phyloP scores from a whole-genome alignment of 2,797 vertebrate genomes.

The Girardinus metallicus region DNA sequence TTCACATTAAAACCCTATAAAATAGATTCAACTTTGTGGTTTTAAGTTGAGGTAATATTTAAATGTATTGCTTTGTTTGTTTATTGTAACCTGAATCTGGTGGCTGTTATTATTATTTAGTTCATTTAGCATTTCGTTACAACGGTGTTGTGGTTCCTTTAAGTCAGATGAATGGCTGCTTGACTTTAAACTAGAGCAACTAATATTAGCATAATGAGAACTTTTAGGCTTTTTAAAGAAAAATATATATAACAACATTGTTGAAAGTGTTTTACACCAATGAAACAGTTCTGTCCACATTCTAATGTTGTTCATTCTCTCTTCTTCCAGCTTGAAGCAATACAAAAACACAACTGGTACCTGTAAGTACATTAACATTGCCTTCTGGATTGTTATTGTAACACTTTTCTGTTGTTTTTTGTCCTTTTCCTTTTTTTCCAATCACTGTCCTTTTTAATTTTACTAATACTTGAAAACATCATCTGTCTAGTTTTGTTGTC shows the following conservation, averaged over 20 bases:
- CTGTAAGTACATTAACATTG: slow-evolving; percentile 84
- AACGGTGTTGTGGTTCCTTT: neutral
- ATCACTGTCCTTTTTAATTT: neutral
- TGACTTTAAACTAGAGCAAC: neutral
- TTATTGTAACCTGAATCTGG: neutral
- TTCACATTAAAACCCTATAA: neutral
- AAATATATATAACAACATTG: neutral
- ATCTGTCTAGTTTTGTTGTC: neutral
- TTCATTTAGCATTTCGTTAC: neutral
- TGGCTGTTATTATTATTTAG: neutral
- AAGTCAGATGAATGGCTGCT: neutral
- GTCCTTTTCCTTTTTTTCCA: neutral
- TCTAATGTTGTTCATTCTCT: slow-evolving; percentile 17
- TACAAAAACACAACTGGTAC: slow-evolving; percentile 94
- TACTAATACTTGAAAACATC: neutral
- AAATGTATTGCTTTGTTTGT: neutral
- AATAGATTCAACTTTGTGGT: neutral
- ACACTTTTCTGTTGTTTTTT: neutral
- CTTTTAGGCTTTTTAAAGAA: neutral
- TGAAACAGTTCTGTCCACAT: neutral
- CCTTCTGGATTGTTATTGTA: neutral
- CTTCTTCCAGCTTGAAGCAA: slow-evolving; percentile 87
- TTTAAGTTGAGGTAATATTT: neutral
- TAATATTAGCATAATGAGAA: neutral
- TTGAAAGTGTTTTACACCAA: neutral